Conservation (phyloP, 2,113 vertebrate genomes). For the Potamarius usumacintae region DNA sequence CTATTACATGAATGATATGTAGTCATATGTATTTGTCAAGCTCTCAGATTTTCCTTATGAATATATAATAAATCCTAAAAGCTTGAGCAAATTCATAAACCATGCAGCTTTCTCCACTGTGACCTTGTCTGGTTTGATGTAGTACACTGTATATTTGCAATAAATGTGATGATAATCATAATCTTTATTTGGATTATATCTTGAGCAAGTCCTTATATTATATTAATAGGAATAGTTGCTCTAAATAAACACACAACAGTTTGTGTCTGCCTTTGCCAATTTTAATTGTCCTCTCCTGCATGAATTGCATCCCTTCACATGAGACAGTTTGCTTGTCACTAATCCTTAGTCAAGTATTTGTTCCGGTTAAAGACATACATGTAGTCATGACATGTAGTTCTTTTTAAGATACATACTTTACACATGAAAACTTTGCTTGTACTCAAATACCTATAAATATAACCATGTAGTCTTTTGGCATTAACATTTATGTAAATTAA, state of each 20-base stretch:
- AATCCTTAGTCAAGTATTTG: not conserved
- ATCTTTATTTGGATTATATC: not conserved
- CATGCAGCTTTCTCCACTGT: conserved; percentile 8
- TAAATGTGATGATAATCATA: not conserved
- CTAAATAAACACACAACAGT: not conserved
- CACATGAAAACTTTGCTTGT: not conserved
- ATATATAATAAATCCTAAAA: conserved; percentile 3
- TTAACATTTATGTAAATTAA: not conserved
- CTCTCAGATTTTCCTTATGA: conserved; percentile 10
- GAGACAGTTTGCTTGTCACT: not conserved
- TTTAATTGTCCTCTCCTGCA: not conserved
- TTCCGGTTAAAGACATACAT: not conserved
- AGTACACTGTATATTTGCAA: not conserved
- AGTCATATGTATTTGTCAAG: not conserved
- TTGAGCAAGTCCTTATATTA: not conserved
- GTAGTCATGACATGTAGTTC: not conserved
- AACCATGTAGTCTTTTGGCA: not conserved
- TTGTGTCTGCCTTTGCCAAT: not conserved
- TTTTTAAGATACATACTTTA: not conserved
- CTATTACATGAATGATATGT: conserved; percentile 12
- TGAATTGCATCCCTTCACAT: not conserved
- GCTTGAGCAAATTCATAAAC: conserved; percentile 15
- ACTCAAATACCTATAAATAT: not conserved
- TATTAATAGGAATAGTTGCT: not conserved
- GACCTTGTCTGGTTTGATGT: conserved; percentile 49